Evolutionary conservation across 2,888 invertebrate species (phyloP).

Genomic region (Meganola albula): DNA sequence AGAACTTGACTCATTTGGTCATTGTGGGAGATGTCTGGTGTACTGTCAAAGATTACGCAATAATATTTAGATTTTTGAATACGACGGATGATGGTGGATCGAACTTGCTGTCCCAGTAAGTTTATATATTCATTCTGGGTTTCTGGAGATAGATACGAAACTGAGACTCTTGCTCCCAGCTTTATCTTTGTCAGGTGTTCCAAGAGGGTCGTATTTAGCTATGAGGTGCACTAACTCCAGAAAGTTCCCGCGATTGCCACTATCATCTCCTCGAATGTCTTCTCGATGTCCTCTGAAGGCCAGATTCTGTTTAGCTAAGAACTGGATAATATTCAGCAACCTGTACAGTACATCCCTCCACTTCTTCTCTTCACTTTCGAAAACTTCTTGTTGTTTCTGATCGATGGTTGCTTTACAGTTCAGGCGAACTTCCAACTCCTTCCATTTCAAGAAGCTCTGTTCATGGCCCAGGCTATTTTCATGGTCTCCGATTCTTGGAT

Average conservation of each 20-base stretch:
- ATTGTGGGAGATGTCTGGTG: too few species aligned
- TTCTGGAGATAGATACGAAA: neutral
- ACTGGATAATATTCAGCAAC: neutral
- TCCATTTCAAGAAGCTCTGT: conserved; percentile 2
- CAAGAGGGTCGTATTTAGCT: neutral
- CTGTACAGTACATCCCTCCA: too few species aligned
- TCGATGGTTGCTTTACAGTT: too few species aligned
- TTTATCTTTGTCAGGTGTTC: neutral
- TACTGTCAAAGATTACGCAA: too few species aligned
- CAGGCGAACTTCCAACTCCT: neutral
- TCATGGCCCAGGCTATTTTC: too few species aligned
- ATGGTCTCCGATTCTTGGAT: neutral
- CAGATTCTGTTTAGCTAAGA: neutral
- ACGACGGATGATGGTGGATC: too few species aligned
- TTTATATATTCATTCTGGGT: neutral
- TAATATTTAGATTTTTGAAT: too few species aligned
- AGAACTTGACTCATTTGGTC: too few species aligned
- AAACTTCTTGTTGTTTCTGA: too few species aligned
- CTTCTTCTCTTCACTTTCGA: too few species aligned
- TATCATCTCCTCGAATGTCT: neutral
- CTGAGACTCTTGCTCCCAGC: neutral
- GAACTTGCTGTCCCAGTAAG: too few species aligned
- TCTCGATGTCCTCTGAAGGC: neutral
- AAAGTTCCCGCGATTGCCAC: neutral
- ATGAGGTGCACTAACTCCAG: neutral